Percentiles rank a stretch among this genome's conserved stretches.
phyloP scores from a whole-genome alignment of 2,797 vertebrate species.

The Crocodylus rhombifer region DNA sequence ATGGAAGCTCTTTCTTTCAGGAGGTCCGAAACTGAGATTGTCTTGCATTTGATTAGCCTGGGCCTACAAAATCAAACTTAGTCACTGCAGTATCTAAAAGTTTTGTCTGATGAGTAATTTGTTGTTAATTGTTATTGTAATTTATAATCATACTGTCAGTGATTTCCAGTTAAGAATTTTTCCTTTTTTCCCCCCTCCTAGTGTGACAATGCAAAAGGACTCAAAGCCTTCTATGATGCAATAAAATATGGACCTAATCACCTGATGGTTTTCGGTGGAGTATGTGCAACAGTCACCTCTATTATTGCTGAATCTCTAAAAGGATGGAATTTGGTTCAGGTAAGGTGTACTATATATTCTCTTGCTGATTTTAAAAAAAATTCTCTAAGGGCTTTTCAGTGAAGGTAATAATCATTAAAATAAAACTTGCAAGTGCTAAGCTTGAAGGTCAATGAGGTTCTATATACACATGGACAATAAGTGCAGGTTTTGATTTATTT shows the following conservation, averaged over 20 bases:
- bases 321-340: slow-evolving; percentile 99
- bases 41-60: not conserved
- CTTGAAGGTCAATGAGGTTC: not conserved
- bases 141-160: not conserved
- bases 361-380: not conserved
- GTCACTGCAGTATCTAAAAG: rapidly evolving
- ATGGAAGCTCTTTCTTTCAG: not conserved
- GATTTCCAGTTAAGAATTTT: not conserved
- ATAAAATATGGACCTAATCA: slow-evolving; percentile 99
- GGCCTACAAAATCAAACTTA: not conserved
- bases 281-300: slow-evolving; percentile 97
- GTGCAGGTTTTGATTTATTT: not conserved
- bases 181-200: slow-evolving; percentile 68
- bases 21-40: not conserved
- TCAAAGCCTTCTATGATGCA: slow-evolving; percentile 99
- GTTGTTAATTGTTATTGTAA: not conserved
- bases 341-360: slow-evolving; percentile 77
- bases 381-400: not conserved
- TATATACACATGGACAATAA: not conserved
- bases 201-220: slow-evolving; percentile 98
- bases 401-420: not conserved
- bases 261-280: slow-evolving; percentile 99
- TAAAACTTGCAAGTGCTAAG: not conserved
- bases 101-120: not conserved
- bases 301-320: slow-evolving; percentile 98